phyloP scores from a whole-genome alignment of 2,888 invertebrate species.

The Leucozona laternaria region DNA sequence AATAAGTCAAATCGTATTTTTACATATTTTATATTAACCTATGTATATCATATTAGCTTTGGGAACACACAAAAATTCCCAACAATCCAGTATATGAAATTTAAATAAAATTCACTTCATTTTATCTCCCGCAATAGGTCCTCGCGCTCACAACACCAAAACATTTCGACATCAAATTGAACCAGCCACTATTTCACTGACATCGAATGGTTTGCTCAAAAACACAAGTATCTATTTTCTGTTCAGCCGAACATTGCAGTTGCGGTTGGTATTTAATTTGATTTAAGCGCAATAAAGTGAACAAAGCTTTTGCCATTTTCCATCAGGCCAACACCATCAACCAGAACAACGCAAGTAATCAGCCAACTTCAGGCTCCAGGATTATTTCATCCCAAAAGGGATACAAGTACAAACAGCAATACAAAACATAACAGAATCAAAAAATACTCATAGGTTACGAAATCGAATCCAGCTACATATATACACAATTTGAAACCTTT shows the following conservation, averaged over 20 bases:
- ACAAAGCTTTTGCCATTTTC: conserved; percentile 1
- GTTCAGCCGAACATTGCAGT: conserved; percentile 49
- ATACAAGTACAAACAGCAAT: conserved; percentile 20
- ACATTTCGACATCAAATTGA: conserved; percentile 22
- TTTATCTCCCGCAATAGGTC: conserved; percentile 30
- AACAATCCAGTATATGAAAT: neutral
- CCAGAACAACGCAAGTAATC: conserved; percentile 63
- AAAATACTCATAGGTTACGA: conserved; percentile 3
- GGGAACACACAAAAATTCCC: no score
- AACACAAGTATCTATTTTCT: conserved; percentile 43
- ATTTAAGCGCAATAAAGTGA: conserved; percentile 63
- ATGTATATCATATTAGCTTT: no score
- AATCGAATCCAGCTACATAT: conserved; percentile 50
- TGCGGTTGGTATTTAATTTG: conserved; percentile 58
- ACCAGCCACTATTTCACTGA: conserved; percentile 52
- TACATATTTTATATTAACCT: no score
- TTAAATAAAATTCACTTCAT: conserved; percentile 25
- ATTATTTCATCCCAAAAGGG: conserved; percentile 54
- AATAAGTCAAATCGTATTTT: no score
- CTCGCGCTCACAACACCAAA: neutral
- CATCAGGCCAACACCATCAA: conserved; percentile 6
- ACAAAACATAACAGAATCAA: neutral
- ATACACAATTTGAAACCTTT: conserved; percentile 50
- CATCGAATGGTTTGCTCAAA: conserved; percentile 40
- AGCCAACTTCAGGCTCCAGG: conserved; percentile 47